Evolutionary conservation across 2,797 vertebrate genomes (phyloP), one percentile per base, ranked within the genome.

Genomic region (Gymnoscopelus braueri): DNA sequence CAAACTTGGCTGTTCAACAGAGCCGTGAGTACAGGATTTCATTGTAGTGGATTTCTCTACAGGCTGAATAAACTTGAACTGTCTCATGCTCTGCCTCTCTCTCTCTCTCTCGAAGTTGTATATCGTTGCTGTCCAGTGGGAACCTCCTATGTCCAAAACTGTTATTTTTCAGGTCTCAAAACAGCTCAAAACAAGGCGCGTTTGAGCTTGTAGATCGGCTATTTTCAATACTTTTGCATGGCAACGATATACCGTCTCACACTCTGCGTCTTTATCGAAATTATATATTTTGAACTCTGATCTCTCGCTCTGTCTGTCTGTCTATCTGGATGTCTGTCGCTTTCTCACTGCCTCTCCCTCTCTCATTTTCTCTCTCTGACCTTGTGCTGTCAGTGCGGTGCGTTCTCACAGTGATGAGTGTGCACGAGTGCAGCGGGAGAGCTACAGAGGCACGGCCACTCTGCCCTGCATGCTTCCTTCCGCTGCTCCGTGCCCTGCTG

Each of bases 401-500:
- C 59, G 47, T 72, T 67, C 58, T 78, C 61, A 80, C 81, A 68
- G 61, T 79, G 81, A 85, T 69, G 55, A 82, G 65, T 60, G 24
- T 54, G 60, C 29, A 59, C 1, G 67, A 76, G 67, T 50, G 65
- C 60, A 50, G 68, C 5, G 63, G 61, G 5, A 47, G 70, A 77
- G 67, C 75, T 59, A 60, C 69, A 59, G 44, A 82, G 51, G 10
- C 58, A 79, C 35, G 63, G 77, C 84, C 66, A 52, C 79, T 60
- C 62, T 78, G 61, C 60, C 70, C 70, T 53, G 60, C 23, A 23
- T 10, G n/a, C 52, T 23, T 10, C 39, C 39, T 44, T 44, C 39
- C 39, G 9, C 39, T 44, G 39, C 8, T 3, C 39, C 2, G 39
- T 44, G 39, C 39, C 39, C 39, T 10, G 8, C 7, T 44, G 10